Evolutionary conservation across 1,140 invertebrate genomes (phyloP).

Genomic region (Paralvinella palmiformis): DNA sequence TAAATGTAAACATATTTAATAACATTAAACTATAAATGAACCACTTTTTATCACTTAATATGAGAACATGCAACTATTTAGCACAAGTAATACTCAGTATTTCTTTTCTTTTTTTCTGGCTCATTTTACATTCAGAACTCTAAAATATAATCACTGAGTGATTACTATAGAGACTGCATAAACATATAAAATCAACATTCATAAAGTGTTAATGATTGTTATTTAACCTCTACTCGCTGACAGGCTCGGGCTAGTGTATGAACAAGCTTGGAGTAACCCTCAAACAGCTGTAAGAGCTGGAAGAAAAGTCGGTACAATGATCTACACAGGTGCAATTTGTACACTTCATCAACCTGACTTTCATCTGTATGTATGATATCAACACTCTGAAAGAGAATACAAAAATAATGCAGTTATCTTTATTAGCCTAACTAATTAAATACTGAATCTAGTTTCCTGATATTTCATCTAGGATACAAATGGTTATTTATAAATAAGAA

Average conservation of each 20-base stretch:
- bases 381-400: not conserved
- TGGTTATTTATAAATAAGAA: not conserved
- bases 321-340: conserved; percentile 66
- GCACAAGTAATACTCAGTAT: too few species aligned
- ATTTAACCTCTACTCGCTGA: not conserved
- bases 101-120: too few species aligned
- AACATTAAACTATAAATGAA: too few species aligned
- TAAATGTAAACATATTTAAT: too few species aligned
- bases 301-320: conserved; percentile 89
- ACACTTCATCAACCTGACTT: conserved; percentile 4
- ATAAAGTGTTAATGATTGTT: not conserved
- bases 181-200: not conserved
- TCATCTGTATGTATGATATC: too few species aligned
- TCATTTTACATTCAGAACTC: not conserved
- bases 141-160: not conserved
- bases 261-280: conserved; percentile 87
- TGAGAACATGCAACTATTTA: too few species aligned
- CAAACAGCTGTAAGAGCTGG: conserved; percentile 81
- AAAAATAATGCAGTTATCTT: not conserved
- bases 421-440: not conserved
- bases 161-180: not conserved
- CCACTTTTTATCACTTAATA: too few species aligned
- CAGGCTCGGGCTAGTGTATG: not conserved
- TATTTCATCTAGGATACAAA: not conserved
- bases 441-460: not conserved